Base-by-base conservation (phyloP, 2,797 vertebrate species). In the Schizothorax lantsangensis region DNA sequence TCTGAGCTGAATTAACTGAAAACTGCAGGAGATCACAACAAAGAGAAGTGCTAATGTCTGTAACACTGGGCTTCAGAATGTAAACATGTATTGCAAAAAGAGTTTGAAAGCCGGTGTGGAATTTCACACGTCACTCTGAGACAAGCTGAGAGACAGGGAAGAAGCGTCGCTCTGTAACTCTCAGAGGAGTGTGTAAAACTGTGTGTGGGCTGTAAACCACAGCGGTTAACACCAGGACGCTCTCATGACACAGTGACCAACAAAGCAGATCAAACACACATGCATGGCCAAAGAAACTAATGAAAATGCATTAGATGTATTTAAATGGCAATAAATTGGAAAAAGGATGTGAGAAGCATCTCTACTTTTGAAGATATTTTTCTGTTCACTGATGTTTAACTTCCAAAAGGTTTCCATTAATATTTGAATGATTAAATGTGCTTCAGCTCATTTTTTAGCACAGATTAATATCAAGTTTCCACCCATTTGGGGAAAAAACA, bases 121-220 rank as follows among this genome's bases (percentile, higher is more conserved):
- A 88, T 90, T 86, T 85, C 45, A 11, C 64, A 86, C n/a, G 30
- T 45, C 33, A 75, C 57, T 86, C 68, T 38, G 68, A 84, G 74
- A 88, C 74, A n/a, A 83, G 85, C 59, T 78, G 47, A 72, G 30
- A 84, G 52, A 83, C 83, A 64, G 47, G 59, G 45, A 62, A 78
- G 82, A 81, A 74, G 88, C 59, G 33, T 72, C 23, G 21, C 36
- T 59, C 43, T 75, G 59, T 52, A 69, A 54, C 69, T 85, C 81
- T 79, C 84, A 69, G 45, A 79, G 11, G 36, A 64, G 82, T 64
- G 82, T 72, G 80, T 78, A 45, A 45, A 49, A 69, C 33, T 49
- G 59, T 75, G 77, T 69, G 52, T 62, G 62, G 30, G 64, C 26
- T 64, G 49, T 71, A 64, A 80, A 64, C 86, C 77, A 3, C 80